Conservation (phyloP, 2,797 vertebrate genomes). For the Urophycis tenuis region DNA sequence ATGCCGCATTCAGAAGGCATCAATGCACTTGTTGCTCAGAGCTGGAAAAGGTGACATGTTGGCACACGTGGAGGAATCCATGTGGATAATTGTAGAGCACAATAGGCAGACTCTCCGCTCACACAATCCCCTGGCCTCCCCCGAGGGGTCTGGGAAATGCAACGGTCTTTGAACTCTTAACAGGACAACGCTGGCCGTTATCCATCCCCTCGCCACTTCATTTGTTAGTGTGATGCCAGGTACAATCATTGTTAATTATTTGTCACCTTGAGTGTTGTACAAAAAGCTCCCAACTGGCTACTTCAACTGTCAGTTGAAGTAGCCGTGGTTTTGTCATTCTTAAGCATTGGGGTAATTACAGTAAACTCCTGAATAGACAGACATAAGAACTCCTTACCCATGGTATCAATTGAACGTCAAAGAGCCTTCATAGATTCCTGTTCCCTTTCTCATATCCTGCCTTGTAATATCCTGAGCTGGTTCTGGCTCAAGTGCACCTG, state of each 20-base stretch:
- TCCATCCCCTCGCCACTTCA: neutral
- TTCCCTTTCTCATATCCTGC: constrained; percentile 63
- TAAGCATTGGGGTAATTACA: neutral
- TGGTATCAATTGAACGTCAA: neutral
- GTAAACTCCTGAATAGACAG: neutral
- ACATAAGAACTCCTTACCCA: neutral
- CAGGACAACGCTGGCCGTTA: neutral
- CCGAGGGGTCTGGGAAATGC: neutral
- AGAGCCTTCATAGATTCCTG: neutral
- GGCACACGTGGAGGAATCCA: constrained; percentile 14
- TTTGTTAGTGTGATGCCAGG: neutral
- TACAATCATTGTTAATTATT: neutral
- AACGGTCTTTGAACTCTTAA: neutral
- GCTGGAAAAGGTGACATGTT: constrained; percentile 16
- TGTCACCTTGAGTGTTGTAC: neutral
- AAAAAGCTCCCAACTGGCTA: too few relatives aligned
- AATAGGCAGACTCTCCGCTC: constrained; percentile 8
- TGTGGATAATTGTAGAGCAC: constrained; percentile 3
- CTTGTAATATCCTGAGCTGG: constrained; percentile 61
- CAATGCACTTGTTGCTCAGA: neutral
- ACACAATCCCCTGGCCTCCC: neutral
- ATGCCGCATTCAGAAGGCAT: neutral
- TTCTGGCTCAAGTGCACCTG: neutral
- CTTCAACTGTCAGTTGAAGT: too few relatives aligned
- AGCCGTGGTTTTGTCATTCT: neutral